phyloP scores from a whole-genome alignment of 2,797 vertebrate genomes.

The Limnodromus scolopaceus region DNA sequence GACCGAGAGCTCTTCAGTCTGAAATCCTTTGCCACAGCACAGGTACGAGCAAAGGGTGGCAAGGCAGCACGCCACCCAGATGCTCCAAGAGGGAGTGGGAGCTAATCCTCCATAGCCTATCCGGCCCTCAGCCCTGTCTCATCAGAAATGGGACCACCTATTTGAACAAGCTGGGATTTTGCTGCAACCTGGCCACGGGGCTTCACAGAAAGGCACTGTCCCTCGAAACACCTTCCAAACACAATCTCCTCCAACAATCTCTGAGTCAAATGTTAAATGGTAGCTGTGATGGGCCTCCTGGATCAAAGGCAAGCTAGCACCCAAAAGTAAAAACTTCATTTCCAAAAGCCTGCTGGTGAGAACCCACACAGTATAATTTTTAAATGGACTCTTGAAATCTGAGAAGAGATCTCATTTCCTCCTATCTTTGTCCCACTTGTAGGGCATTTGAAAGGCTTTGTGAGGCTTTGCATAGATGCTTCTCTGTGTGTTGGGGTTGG shows the following conservation, averaged over 20 bases:
- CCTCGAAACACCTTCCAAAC: neutral
- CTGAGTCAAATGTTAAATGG: neutral
- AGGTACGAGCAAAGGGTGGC: neutral
- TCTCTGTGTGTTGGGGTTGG: slow-evolving; percentile 27
- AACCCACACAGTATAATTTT: neutral
- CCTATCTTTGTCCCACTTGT: slow-evolving; percentile 52
- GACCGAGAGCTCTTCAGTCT: neutral
- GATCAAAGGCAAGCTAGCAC: neutral
- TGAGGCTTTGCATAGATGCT: slow-evolving; percentile 50
- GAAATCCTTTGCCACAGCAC: neutral
- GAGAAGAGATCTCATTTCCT: slow-evolving; percentile 62
- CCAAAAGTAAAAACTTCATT: neutral
- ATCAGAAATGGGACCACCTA: neutral
- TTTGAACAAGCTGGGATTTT: neutral
- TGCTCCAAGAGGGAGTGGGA: neutral
- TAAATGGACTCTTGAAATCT: slow-evolving; percentile 53
- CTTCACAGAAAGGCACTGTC: neutral
- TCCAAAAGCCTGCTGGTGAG: slow-evolving; percentile 2
- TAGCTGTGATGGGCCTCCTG: neutral
- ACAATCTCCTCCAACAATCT: neutral
- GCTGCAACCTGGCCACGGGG: neutral
- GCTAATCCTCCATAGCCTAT: neutral
- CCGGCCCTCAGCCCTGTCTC: neutral
- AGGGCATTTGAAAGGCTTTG: slow-evolving; percentile 57
- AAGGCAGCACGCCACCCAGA: rapidly evolving